Base-by-base conservation (phyloP, 2,888 invertebrate species). In the Drosophila vallismaia region DNA sequence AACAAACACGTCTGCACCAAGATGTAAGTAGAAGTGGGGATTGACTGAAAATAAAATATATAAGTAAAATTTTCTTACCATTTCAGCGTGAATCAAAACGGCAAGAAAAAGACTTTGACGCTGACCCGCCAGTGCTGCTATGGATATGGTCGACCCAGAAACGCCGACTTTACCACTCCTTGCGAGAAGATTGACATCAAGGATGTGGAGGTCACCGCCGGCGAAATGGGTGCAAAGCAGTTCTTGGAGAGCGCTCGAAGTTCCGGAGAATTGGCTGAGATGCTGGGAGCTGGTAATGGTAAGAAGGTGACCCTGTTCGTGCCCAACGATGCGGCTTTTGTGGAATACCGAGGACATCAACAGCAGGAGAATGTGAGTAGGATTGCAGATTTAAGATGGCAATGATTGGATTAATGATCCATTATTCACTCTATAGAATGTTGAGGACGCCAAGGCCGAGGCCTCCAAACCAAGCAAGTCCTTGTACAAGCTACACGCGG, bases 81-180 rank as follows among this genome's bases (percentile, higher is more conserved):
- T 24, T 56, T 7, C 74, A 94, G 94, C 76, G 90, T 93, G 42
- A 93, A 93, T 79, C 93, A 93, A 78, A 93, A 93, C 79, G 94
- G 94, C 19, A 93, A 93, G 38, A 93, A 93, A 75, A 94, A 94
- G 89, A 94, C 94, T 2, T 91, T 94, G 74, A 93, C 93, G 10
- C 93, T 94, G 51, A 93, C 93, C 19, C 93, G 94, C 76, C 94
- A 94, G 88, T 95, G 95, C 89, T 95, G 95, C 89, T 93, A 93
- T 85, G 95, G 95, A 40, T 95, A 92, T 89, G 92, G 93, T 58
- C 92, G 94, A 53, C 82, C 88, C 67, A 86, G 87, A 62, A 90
- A 89, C 66, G 90, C 90, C 12, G 89, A 90, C 42, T 90, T 90
- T n/a, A 90, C 91, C 58, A 88, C 90, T 54, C 92, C 92, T 36